phyloP scores from a whole-genome alignment of 53 echinoderm and acorn worm species.

The Hippasteria phrygiana region DNA sequence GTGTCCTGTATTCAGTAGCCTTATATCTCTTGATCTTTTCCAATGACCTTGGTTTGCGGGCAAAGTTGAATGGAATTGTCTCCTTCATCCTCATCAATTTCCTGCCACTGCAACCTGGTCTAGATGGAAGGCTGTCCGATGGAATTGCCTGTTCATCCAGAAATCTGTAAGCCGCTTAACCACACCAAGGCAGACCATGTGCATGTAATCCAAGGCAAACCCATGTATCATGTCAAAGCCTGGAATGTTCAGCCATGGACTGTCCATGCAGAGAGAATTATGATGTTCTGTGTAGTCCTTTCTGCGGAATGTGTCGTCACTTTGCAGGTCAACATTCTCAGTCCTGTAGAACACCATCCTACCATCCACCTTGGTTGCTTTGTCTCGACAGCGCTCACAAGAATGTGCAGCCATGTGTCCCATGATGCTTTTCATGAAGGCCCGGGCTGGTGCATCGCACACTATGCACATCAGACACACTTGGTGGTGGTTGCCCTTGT shows the following conservation, averaged over 20 bases:
- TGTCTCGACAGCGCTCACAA: constrained; percentile 27
- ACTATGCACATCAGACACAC: constrained; percentile 43
- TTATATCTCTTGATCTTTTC: constrained; percentile 36
- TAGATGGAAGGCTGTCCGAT: constrained; percentile 33
- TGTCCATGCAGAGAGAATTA: constrained; percentile 32
- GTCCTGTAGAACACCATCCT: constrained; percentile 46
- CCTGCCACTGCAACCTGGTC: constrained; percentile 42
- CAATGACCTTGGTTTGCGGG: constrained; percentile 40
- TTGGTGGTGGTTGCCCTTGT: constrained; percentile 46
- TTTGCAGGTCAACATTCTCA: constrained; percentile 48
- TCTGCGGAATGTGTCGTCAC: constrained; percentile 50
- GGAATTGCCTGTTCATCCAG: constrained; percentile 45
- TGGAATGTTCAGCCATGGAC: constrained; percentile 10
- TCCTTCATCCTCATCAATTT: constrained; percentile 44
- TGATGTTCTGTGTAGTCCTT: constrained; percentile 38
- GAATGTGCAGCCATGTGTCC: constrained; percentile 51
- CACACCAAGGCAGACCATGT: constrained; percentile 47
- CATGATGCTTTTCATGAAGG: constrained; percentile 53
- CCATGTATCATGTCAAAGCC: constrained; percentile 54
- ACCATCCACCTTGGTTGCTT: constrained; percentile 49
- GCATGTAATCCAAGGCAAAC: constrained; percentile 42
- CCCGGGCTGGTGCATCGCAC: constrained; percentile 34
- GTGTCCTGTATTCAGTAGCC: constrained; percentile 51
- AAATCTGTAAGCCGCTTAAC: constrained; percentile 46
- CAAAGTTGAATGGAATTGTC: constrained; percentile 49